These are phyloP conservation scores for Priocnemis perturbator DNA, from an alignment of 2,888 invertebrate genomes.

Conservation along the genomic window DNA sequence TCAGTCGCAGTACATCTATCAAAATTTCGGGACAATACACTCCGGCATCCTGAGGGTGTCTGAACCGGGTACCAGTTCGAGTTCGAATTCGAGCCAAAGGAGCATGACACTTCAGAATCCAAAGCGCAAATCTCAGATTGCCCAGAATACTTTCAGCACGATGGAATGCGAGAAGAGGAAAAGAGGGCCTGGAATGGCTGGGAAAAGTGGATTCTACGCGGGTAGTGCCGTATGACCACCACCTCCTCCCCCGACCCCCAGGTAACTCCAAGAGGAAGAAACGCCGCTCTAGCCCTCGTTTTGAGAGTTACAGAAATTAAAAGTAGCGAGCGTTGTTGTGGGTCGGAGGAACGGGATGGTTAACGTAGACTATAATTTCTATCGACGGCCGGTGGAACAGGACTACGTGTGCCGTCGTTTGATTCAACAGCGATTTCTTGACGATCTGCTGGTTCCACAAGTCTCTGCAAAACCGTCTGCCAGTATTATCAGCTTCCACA, in stretches of 20 bases:
- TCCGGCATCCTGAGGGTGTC: constrained; percentile 71
- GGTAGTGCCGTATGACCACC: constrained; percentile 75
- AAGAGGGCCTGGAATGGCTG: constrained; percentile 57
- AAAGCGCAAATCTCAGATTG: constrained; percentile 70
- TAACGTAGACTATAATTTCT: no score
- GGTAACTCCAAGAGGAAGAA: constrained; percentile 72
- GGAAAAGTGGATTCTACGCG: constrained; percentile 67
- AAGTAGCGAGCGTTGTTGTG: no score
- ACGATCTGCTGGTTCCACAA: no score
- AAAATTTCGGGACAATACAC: constrained; percentile 73
- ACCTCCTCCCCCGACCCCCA: constrained; percentile 69
- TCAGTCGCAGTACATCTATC: constrained; percentile 70
- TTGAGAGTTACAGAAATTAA: no score
- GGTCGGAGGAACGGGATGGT: no score
- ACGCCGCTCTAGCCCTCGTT: constrained; percentile 59
- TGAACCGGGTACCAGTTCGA: constrained; percentile 71
- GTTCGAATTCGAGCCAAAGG: constrained; percentile 70
- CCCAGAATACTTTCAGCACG: constrained; percentile 73
- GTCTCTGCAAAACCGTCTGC: no score
- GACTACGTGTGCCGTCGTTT: no score
- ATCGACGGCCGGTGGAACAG: no score
- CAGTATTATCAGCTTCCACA: no score
- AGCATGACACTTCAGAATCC: constrained; percentile 74
- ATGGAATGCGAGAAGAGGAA: constrained; percentile 71
- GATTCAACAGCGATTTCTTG: no score